phyloP scores from a whole-genome alignment of 2,113 vertebrate species.

The Actenoides lindsayi region DNA sequence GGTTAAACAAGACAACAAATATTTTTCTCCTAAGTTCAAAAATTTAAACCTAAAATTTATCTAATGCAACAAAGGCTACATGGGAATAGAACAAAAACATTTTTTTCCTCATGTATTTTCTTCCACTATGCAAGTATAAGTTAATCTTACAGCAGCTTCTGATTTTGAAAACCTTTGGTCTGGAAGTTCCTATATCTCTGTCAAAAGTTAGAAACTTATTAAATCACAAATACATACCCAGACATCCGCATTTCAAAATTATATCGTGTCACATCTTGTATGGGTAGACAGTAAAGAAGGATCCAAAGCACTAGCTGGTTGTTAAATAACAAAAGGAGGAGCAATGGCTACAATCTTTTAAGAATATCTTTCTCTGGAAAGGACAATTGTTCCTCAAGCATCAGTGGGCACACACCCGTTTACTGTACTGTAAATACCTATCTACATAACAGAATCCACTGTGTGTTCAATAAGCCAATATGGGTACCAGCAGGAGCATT shows the following conservation, averaged over 20 bases:
- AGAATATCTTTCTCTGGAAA: background rate
- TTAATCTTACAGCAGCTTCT: background rate
- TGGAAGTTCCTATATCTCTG: background rate
- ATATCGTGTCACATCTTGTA: background rate
- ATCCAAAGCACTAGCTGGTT: background rate
- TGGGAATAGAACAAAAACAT: background rate
- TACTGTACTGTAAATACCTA: background rate
- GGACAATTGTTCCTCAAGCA: background rate
- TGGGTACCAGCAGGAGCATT: background rate
- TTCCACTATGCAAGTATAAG: background rate
- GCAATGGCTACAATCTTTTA: background rate
- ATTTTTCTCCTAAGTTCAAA: background rate
- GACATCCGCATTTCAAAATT: background rate
- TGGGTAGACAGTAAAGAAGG: background rate
- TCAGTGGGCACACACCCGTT: background rate
- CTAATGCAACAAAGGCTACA: background rate
- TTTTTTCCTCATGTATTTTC: background rate
- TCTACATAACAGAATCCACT: background rate
- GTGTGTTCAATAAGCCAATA: background rate
- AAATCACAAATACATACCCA: background rate
- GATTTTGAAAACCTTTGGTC: background rate
- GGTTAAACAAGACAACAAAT: background rate
- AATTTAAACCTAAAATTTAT: background rate
- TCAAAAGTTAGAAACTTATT: background rate
- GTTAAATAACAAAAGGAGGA: background rate